Percentiles rank a stretch among this genome's conserved stretches.
Evolutionary conservation across 2,888 invertebrate species (phyloP).

Genomic region (Eupithecia abbreviata): DNA sequence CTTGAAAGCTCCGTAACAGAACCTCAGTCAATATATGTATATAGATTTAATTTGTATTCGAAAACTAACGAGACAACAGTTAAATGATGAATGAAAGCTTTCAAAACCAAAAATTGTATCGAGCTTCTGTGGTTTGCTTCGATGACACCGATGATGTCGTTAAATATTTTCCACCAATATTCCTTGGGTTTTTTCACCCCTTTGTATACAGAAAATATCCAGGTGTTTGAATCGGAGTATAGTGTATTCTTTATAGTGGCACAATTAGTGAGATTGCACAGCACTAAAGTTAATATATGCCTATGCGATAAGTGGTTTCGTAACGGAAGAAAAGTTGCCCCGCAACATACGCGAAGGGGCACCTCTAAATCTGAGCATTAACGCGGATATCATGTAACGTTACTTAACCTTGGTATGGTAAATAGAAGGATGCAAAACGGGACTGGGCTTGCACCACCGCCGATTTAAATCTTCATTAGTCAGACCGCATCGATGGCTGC

Average conservation of each 20-base stretch:
- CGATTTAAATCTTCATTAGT: constrained; percentile 94
- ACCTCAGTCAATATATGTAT: not conserved
- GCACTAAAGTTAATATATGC: constrained; percentile 38
- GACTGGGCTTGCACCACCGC: constrained; percentile 91
- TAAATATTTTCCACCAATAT: too few species aligned
- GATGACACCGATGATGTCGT: too few species aligned
- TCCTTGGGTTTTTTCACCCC: too few species aligned
- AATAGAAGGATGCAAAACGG: constrained; percentile 90
- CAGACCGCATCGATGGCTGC: constrained; percentile 91
- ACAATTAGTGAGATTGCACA: constrained; percentile 30
- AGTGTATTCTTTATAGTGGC: constrained; percentile 18
- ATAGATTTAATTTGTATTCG: too few species aligned
- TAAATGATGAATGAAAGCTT: too few species aligned
- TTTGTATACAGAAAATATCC: too few species aligned
- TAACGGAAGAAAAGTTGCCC: constrained; percentile 38
- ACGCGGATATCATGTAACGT: constrained; percentile 45
- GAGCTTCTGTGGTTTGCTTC: too few species aligned
- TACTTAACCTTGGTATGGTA: constrained; percentile 89
- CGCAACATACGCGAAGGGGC: constrained; percentile 32
- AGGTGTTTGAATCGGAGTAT: too few species aligned
- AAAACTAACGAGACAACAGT: too few species aligned
- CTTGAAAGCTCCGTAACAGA: not conserved
- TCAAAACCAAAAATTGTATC: too few species aligned
- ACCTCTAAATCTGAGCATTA: constrained; percentile 37
- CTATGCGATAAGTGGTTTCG: constrained; percentile 39